Base-by-base conservation (phyloP, 2,888 invertebrate genomes). In the Neuroscelio doddi region DNA sequence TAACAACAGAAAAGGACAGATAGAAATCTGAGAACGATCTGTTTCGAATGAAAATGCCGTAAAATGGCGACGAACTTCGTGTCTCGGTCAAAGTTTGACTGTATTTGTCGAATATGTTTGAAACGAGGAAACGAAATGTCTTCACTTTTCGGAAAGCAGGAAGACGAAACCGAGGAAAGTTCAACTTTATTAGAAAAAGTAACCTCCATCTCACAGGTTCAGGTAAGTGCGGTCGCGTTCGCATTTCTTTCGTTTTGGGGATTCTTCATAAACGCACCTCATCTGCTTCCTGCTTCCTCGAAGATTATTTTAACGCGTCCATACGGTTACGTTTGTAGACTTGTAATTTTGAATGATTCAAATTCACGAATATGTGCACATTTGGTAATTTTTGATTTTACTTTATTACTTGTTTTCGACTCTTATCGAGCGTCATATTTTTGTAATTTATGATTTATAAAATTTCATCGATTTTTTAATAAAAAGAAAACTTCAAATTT, bases 81-180 rank as follows among this genome's bases (percentile, higher is more conserved):
- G 39, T 51, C 52, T 30, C 41, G 57, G 21, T 34, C 62, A 1
- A 73, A 72, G 56, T 73, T 75, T n/a, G 72, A 67, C 9, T 68
- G 69, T 63, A 74, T 78, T 36, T 80, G 80, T 61, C 71, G 80
- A 17, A 70, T 80, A 50, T 80, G 80, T 34, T 63, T 80, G 7
- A 73, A 73, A 44, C 70, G 71, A 27, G 68, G 71, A 9, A 69
- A 70, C 17, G 55, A 58, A 24, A 75, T 79, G 77, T 51, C 52
- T 3, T 64, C 71, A 29, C 72, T 80, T 44, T 79, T 77, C 38
- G 62, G 72, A 14, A 58, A 41, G 26, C 44, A 24, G 3, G 49
- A 38, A 42, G 32, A 46, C 1, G 57, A 59, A 29, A 52, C 41
- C 24, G 64, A 68, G 15, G 44, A 47, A 10, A 41, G 52, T 44